Evolutionary conservation across 1,140 invertebrate genomes (phyloP), one percentile per base, ranked within the genome.

Genomic region (Probaryconus sp.): DNA sequence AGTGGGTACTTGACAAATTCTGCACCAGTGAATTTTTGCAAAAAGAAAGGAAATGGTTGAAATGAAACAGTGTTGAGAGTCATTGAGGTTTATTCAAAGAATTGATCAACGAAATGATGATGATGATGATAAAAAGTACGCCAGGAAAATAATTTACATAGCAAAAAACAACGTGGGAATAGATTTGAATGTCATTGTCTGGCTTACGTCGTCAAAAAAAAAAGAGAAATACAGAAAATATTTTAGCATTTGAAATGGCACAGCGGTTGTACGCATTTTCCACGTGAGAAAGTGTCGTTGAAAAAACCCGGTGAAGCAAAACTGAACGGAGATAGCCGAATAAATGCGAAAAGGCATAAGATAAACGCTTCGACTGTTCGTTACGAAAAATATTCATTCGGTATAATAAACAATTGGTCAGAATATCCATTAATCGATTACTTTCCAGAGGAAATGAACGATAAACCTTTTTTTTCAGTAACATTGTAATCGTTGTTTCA

Each of bases 171-270:
- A 24, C 40, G 9, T 14, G 7, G 21, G 40, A 16, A 43, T 43
- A 11, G 18, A 43, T 43, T 43, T 43, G 40, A 43, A 43, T 43
- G 9, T 24, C 40, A 43, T 26, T 13, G 40, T n/a, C 18, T 18
- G 20, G 40, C 18, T 43, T 7, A 10, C 18, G 40, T 43, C 18
- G 13, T 20, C 40, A 16, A 43, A 43, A 43, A 43, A 24, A n/a
- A n/a, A n/a, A n/a, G n/a, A n/a, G n/a, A n/a, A n/a, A n/a, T 43
- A 24, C 40, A 24, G 40, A 43, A 24, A 21, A 14, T 20, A 43
- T 43, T 43, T 43, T 43, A 43, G 40, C 40, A 43, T 43, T 43
- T 47, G 43, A 47, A 47, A 47, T 30, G 21, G 43, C 11, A 6
- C 43, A n/a, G n/a, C 43, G 43, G 28, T 47, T 24, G 11, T 26